These are phyloP conservation scores for Drosophila kanapiae DNA, from an alignment of 1,140 invertebrate genomes.

Conservation along the genomic window DNA sequence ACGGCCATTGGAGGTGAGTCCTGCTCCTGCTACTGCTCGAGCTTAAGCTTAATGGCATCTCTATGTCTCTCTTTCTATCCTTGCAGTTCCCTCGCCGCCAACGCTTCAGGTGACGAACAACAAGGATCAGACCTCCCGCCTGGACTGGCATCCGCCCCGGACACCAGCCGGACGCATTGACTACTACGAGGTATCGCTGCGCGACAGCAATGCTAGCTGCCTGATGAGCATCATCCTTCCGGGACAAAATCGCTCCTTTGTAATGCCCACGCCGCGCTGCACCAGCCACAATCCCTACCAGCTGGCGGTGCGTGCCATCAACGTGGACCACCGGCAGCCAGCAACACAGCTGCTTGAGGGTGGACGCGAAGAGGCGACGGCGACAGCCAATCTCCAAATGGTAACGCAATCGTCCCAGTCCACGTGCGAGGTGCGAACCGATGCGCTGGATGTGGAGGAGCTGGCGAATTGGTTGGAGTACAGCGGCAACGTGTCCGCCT, in stretches of 20 bases:
- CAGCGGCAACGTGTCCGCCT: constrained; percentile 23
- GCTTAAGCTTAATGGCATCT: background rate
- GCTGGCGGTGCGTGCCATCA: constrained; percentile 65
- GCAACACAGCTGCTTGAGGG: background rate
- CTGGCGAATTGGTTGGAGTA: constrained; percentile 17
- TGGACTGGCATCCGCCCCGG: constrained; percentile 50
- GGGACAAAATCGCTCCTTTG: constrained; percentile 37
- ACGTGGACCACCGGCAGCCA: constrained; percentile 42
- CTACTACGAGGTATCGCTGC: constrained; percentile 62
- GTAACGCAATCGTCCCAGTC: background rate
- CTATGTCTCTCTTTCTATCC: background rate
- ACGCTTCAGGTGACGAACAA: constrained; percentile 25
- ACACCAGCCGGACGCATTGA: constrained; percentile 57
- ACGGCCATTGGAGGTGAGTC: constrained; percentile 67
- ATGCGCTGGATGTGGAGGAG: constrained; percentile 27
- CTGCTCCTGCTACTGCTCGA: background rate
- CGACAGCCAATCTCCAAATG: no score
- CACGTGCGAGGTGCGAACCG: constrained; percentile 4
- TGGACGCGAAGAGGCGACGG: background rate
- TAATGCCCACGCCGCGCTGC: constrained; percentile 58
- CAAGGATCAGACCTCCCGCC: constrained; percentile 29
- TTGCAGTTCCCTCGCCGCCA: constrained; percentile 58
- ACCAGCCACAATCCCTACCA: constrained; percentile 45
- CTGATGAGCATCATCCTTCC: constrained; percentile 38
- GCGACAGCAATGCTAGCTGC: constrained; percentile 33